Conservation (phyloP, 1,140 invertebrate genomes). For the Eumaeus atala region DNA sequence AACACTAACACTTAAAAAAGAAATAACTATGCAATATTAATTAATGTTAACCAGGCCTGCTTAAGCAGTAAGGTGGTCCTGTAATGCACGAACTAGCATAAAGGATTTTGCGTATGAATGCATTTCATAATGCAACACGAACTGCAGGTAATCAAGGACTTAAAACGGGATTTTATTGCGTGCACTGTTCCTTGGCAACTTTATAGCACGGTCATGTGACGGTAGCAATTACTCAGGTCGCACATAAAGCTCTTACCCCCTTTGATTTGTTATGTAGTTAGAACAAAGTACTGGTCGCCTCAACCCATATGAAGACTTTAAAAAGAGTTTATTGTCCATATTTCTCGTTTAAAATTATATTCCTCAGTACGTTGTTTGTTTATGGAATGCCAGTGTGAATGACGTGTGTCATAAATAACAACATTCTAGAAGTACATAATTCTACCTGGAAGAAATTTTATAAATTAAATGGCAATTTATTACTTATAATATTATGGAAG, state of each 20-base stretch:
- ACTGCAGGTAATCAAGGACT: constrained; percentile 63
- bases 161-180: constrained; percentile 67
- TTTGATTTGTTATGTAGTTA: constrained; percentile 30
- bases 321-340: constrained; percentile 10
- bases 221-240: constrained; percentile 63
- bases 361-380: not conserved
- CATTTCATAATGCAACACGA: constrained; percentile 54
- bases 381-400: not conserved
- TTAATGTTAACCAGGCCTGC: not conserved
- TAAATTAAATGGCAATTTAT: too few species aligned
- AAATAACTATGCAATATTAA: too few species aligned
- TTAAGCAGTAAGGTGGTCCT: constrained; percentile 34
- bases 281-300: constrained; percentile 23
- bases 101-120: constrained; percentile 44
- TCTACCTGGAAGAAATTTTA: too few species aligned
- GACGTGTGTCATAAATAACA: too few species aligned
- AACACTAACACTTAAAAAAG: too few species aligned
- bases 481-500: too few species aligned
- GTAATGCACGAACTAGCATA: constrained; percentile 41
- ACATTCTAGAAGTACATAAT: too few species aligned
- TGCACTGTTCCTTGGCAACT: constrained; percentile 59
- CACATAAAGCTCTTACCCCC: constrained; percentile 33
- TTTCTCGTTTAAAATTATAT: constrained; percentile 7
- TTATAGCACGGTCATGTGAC: constrained; percentile 63
- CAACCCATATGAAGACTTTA: constrained; percentile 7